Evolutionary conservation across 2,888 invertebrate genomes (phyloP), one percentile per base, ranked within the genome.

Genomic region (Heterodera filipjevi): DNA sequence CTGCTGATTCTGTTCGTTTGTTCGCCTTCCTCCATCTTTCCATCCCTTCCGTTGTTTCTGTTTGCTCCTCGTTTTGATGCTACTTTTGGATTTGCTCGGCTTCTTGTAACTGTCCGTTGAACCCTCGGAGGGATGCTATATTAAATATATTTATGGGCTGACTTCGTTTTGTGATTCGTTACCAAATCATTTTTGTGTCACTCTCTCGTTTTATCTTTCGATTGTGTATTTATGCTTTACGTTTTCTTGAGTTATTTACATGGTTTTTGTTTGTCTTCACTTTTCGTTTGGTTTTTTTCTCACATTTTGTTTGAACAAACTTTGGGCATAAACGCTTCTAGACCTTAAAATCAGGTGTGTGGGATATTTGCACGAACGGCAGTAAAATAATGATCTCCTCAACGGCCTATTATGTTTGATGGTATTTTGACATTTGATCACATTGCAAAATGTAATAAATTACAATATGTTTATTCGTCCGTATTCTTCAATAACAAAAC

Each of bases 321-420:
- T 27, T 27, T 59, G 59, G 59, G 59, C 59, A 59, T 59, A 59
- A 59, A 59, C 59, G 59, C 59, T 59, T 59, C 27, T 59, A 59
- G 59, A 59, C 49, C 3, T 49, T 49, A 49, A 66, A 19, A 33
- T 66, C 66, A 66, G 32, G 27, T 33, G 68, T 19, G 39, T 39
- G 19, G 39, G 19, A 3, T 33, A 16, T 68, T 33, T 30, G 5
- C 68, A 8, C 19, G 16, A n/a, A 33, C 39, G 16, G 14, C 68
- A 68, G 14, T 19, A 12, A 32, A 12, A 68, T 22, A 22, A 32
- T 68, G 68, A 39, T 68, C 68, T 68, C 33, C 8, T 68, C 68
- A 14, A 39, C 39, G 16, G 35, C 39, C 14, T 68, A 68, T 33
- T 68, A 68, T 39, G 68, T 68, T 33, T 68, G 39, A 68, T 39